These are phyloP conservation scores for Nebria ingens DNA, from an alignment of 1,140 invertebrate species.

Conservation along the genomic window DNA sequence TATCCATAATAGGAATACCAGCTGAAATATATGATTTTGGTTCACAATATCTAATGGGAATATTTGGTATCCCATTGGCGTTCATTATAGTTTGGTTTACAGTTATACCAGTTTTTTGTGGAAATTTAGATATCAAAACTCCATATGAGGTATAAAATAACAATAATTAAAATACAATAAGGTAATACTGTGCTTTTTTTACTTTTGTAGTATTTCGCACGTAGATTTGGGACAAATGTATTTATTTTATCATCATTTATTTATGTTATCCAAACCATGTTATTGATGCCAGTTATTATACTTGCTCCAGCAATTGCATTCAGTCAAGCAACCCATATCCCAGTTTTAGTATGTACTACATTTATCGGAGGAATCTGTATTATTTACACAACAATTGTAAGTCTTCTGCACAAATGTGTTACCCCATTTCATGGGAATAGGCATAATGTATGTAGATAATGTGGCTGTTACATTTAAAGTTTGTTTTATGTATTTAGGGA, in stretches of 20 bases:
- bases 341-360: neutral
- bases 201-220: neutral
- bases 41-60: neutral
- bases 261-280: neutral
- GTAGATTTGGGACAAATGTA: neutral
- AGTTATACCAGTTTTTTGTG: neutral
- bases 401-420: too few species aligned
- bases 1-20: neutral
- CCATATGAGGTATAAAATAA: neutral
- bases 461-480: neutral
- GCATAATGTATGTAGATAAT: too few species aligned
- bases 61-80: neutral
- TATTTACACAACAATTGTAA: neutral
- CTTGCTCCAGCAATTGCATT: neutral
- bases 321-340: neutral
- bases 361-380: neutral
- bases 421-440: too few species aligned
- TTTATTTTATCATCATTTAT: neutral
- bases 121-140: constrained; percentile 3
- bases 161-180: neutral
- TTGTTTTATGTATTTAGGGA: neutral
- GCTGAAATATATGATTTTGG: neutral
- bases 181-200: too few species aligned
- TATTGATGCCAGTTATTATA: neutral
- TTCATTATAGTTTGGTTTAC: neutral